Evolutionary conservation across 2,797 vertebrate species (phyloP), one percentile per base, ranked within the genome.

Genomic region (Todus mexicanus): DNA sequence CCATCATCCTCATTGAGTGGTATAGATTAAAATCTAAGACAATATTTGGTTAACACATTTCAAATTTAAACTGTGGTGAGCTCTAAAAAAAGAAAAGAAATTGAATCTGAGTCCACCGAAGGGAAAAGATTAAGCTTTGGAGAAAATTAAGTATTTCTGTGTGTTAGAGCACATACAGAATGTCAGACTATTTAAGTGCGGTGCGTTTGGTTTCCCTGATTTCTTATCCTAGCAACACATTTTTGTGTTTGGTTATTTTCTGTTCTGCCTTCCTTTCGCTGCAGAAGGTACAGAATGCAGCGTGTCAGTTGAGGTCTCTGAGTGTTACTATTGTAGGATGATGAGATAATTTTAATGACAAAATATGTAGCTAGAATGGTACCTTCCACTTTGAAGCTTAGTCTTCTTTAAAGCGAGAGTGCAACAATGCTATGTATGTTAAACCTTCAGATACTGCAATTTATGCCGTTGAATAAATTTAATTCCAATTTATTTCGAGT

Each of bases 131-230:
- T 83, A 63, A 70, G 64, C 65, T 73, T 84, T 4, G 29, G 35
- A 69, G 74, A 76, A 81, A 88, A 76, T 57, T 3, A 65, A 56
- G 37, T 73, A 27, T 86, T 87, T 72, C 29, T 64, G 1, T 86
- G 48, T 87, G 57, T 73, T 84, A 45, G 68, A 91, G 37, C 63
- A 76, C 51, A 37, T 27, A 81, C 35, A 60, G 79, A 87, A 71
- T 70, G 56, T 56, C 37, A 60, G 7, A 27, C 27, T 66, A 29
- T 74, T 71, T 63, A 88, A 88, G 71, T 78, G 82, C 56, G 38
- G n/a, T 74, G 86, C 81, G 9, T 86, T 94, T 84, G 73, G 86
- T 95, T 96, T 92, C 88, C 70, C 37, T 76, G 86, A 73, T 38
- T 25, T 81, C 37, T 91, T 91, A 73, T 53, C 88, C 80, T 91